Evolutionary conservation across 23 tunicate genomes (phyloP), one percentile per base, ranked within the genome.

Genomic region (Styela clava): DNA sequence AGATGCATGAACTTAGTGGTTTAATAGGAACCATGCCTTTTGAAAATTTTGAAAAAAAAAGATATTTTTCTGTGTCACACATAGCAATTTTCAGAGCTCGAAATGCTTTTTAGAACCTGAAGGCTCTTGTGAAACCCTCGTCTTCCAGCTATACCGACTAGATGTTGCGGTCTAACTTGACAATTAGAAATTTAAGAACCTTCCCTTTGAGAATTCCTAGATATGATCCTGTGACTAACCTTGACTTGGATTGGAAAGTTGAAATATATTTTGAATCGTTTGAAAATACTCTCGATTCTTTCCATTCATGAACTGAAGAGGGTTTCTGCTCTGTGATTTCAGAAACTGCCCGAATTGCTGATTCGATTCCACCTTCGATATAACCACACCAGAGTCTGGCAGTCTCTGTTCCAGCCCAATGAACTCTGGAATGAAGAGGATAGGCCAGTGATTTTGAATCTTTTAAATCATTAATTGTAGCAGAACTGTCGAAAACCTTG

Each of bases 351-450:
- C 98, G 81, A 34, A 33, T 31, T 2, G 91, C 91, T 2, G 93
- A 68, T 69, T 87, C 98, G 7, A 88, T 82, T 32, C 86, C 98
- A 33, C 98, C 98, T 24, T 93, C 98, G 1, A 93, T 76, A 52
- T 87, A 93, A 21, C 98, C 98, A 29, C 70, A 72, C 98, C 98
- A 93, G 5, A 30, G 35, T 23, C 73, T 79, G 27, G 89, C 89
- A 16, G 98, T 93, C 69, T 93, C 98, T 23, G 98, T 93, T 9
- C 98, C 98, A n/a, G 92, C 98, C 89, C 91, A 93, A 61, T 93
- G 93, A 21, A 88, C 78, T 37, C 98, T 93, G 72, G 34, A 68
- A 24, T 61, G n/a, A n/a, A n/a, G n/a, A n/a, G n/a, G n/a, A n/a
- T 61, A 23, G 22, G 64, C n/a, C 64, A 21, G n/a, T 0, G 64